Conservation (phyloP, 2,888 invertebrate species). For the Dynastes maya region DNA sequence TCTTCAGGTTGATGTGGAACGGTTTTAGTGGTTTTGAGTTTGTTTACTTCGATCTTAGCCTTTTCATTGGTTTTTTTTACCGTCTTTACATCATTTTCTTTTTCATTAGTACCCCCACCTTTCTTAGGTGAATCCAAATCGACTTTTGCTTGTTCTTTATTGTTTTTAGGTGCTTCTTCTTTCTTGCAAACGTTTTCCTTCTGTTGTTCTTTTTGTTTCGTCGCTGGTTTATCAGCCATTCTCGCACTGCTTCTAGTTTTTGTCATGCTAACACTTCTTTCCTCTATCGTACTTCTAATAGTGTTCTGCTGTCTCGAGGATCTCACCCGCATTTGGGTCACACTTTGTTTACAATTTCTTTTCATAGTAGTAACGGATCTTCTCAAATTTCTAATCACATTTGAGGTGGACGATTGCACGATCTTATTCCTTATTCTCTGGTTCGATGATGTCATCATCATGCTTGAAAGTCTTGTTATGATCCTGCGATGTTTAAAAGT, state of each 20-base stretch:
- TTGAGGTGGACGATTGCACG: conserved; percentile 22
- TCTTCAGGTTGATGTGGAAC: too few species aligned
- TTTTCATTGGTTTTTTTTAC: conserved; percentile 5
- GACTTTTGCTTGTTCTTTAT: conserved; percentile 23
- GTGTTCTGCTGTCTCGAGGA: conserved; percentile 25
- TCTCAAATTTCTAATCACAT: conserved; percentile 41
- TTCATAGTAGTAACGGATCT: conserved; percentile 30
- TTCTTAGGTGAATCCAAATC: conserved; percentile 32
- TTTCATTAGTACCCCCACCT: background rate
- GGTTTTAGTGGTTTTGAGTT: background rate
- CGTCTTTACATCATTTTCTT: background rate
- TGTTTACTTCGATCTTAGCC: conserved; percentile 21
- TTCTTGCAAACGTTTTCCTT: conserved; percentile 52
- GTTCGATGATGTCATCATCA: conserved; percentile 27
- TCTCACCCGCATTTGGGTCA: conserved; percentile 6
- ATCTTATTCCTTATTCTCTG: conserved; percentile 41
- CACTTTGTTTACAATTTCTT: conserved; percentile 33
- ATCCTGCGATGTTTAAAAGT: conserved; percentile 34
- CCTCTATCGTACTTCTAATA: conserved; percentile 12
- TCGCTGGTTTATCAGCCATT: conserved; percentile 3
- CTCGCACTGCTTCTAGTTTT: conserved; percentile 20
- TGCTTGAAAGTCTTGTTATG: conserved; percentile 46
- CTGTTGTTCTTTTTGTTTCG: background rate
- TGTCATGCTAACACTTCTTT: conserved; percentile 10
- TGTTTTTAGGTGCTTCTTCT: conserved; percentile 47